phyloP scores from a whole-genome alignment of 2,888 invertebrate genomes.

The Drosophila falleni region DNA sequence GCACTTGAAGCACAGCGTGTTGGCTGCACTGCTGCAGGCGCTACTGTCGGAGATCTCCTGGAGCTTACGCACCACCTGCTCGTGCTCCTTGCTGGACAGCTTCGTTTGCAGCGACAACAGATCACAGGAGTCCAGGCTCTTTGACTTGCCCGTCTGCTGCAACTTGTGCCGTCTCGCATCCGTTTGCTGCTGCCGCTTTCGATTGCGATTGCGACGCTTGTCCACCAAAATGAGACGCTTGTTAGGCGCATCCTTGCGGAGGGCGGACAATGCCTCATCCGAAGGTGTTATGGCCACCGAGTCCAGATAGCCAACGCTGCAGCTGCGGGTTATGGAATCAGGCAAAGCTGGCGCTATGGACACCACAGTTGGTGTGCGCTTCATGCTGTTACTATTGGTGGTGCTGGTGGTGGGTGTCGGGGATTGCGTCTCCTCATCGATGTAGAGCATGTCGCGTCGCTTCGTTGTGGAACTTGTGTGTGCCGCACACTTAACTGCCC shows the following conservation, averaged over 20 bases:
- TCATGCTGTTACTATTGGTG: constrained; percentile 73
- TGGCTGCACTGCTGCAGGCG: constrained; percentile 76
- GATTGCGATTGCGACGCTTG: constrained; percentile 86
- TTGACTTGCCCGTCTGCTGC: constrained; percentile 87
- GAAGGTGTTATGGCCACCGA: constrained; percentile 92
- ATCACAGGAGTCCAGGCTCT: constrained; percentile 94
- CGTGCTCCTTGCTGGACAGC: constrained; percentile 74
- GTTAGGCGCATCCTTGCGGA: constrained; percentile 90
- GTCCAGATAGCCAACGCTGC: constrained; percentile 95
- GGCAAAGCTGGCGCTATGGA: constrained; percentile 88
- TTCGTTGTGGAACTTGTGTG: constrained; percentile 59
- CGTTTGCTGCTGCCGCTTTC: constrained; percentile 81
- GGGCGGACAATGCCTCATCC: constrained; percentile 90
- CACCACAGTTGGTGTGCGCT: constrained; percentile 88
- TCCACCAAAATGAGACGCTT: constrained; percentile 92
- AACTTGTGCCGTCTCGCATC: constrained; percentile 83
- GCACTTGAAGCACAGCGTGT: constrained; percentile 79
- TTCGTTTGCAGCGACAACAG: constrained; percentile 86
- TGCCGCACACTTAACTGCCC: constrained; percentile 61
- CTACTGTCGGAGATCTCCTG: constrained; percentile 83
- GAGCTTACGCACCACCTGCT: constrained; percentile 80
- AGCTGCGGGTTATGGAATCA: constrained; percentile 92
- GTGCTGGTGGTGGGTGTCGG: constrained; percentile 77
- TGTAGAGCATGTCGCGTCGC: constrained; percentile 89
- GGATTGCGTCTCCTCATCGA: constrained; percentile 89